phyloP scores from a whole-genome alignment of 2,888 invertebrate species.

The Agrochola litura region DNA sequence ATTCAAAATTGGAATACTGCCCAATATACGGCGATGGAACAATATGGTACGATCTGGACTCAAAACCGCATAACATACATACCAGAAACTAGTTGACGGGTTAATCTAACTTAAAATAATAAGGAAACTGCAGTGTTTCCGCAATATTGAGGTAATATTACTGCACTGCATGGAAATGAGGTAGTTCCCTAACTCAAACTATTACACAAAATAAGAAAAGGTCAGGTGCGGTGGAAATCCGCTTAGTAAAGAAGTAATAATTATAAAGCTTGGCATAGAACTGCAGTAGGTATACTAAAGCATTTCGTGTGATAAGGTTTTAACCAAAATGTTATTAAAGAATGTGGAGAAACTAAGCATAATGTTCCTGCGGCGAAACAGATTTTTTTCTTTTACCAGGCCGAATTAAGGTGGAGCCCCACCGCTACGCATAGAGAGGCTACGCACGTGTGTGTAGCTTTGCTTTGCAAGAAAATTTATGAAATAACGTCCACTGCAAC shows the following conservation, averaged over 20 bases:
- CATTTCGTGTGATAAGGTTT: neutral
- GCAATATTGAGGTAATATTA: constrained; percentile 23
- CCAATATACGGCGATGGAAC: constrained; percentile 32
- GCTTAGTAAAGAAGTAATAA: constrained; percentile 9
- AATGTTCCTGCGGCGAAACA: neutral
- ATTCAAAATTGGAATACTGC: constrained; percentile 45
- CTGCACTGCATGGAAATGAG: constrained; percentile 16
- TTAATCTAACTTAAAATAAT: constrained; percentile 48
- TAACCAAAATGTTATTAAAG: neutral
- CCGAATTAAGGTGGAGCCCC: neutral
- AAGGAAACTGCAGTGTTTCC: constrained; percentile 12
- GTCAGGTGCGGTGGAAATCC: constrained; percentile 19
- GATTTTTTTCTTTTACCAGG: neutral
- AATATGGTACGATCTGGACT: constrained; percentile 29
- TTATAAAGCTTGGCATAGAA: constrained; percentile 5
- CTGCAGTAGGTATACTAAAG: constrained; percentile 14
- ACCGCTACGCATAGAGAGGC: too few relatives aligned
- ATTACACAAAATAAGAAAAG: constrained; percentile 1
- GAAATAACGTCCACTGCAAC: too few relatives aligned
- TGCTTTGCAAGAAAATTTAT: too few relatives aligned
- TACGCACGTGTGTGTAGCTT: too few relatives aligned
- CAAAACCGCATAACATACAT: constrained; percentile 30
- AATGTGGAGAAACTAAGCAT: neutral
- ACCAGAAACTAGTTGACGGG: constrained; percentile 39
- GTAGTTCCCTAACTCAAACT: neutral